Percentiles rank a stretch among this genome's conserved stretches.
These are phyloP conservation scores for Aselliscus stoliczkanus DNA, from an alignment of 2,797 vertebrate species.

Conservation along the genomic window DNA sequence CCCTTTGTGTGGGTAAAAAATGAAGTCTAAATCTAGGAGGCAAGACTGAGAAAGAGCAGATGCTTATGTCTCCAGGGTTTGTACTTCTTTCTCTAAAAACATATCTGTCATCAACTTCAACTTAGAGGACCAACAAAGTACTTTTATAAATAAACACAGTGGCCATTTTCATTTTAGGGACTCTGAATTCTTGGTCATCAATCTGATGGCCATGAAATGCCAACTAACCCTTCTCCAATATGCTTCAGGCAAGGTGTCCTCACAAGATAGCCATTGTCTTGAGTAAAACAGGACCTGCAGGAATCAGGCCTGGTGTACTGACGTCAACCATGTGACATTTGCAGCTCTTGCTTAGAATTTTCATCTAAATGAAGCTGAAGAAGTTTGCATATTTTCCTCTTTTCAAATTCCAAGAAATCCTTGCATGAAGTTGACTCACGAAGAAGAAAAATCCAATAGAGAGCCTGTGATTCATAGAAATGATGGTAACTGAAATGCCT, in stretches of 20 bases:
- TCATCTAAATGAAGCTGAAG: background rate
- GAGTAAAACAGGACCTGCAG: background rate
- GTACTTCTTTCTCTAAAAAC: slow-evolving; percentile 80
- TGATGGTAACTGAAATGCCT: background rate
- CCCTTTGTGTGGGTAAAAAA: slow-evolving; percentile 73
- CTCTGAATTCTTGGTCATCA: background rate
- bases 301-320: background rate
- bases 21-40: slow-evolving; percentile 75
- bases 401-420: background rate
- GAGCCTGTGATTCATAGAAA: background rate
- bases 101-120: slow-evolving; percentile 80
- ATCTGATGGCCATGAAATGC: background rate
- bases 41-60: slow-evolving; percentile 81
- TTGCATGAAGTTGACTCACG: background rate
- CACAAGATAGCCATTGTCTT: background rate
- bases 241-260: background rate
- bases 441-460: background rate
- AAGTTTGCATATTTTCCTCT: background rate
- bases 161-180: slow-evolving; percentile 69
- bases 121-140: slow-evolving; percentile 72
- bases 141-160: slow-evolving; percentile 82
- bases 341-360: background rate
- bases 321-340: background rate
- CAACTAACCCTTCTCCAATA: background rate
- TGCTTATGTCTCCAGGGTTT: slow-evolving; percentile 78